Percentiles rank a stretch among this genome's conserved stretches.
Evolutionary conservation across 2,113 vertebrate genomes (phyloP).

Genomic region (Perccottus glenii): DNA sequence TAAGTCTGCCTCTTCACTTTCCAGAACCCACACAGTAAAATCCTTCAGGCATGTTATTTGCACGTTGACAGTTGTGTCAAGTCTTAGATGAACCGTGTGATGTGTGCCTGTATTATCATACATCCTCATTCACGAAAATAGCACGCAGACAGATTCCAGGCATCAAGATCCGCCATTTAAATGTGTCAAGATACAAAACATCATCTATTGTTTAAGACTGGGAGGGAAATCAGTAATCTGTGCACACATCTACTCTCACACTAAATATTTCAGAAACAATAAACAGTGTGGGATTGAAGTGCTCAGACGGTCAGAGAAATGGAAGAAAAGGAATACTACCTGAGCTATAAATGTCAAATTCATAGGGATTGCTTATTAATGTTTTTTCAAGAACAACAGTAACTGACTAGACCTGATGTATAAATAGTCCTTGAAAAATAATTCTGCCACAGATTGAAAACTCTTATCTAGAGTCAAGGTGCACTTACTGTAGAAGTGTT

Average conservation of each 20-base stretch:
- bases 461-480: no score
- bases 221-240: constrained; percentile 49
- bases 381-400: no score
- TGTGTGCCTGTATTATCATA: constrained; percentile 17
- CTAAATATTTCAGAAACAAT: constrained; percentile 76
- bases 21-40: constrained; percentile 2
- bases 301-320: constrained; percentile 30
- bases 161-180: constrained; percentile 31
- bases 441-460: no score
- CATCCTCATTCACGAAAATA: constrained; percentile 14
- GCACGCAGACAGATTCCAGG: not conserved
- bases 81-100: constrained; percentile 32
- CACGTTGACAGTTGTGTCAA: constrained; percentile 29
- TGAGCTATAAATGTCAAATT: not conserved
- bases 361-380: no score
- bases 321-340: constrained; percentile 11
- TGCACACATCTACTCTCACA: constrained; percentile 35
- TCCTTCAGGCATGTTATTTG: constrained; percentile 37
- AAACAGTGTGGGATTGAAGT: constrained; percentile 64
- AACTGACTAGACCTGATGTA: no score
- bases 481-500: no score
- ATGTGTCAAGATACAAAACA: constrained; percentile 21
- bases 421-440: no score
- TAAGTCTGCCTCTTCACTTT: constrained; percentile 7
- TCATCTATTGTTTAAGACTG: constrained; percentile 41